Percentiles rank a stretch among this genome's conserved stretches.
phyloP scores from a whole-genome alignment of 2,888 invertebrate species.

The Elmis aenea region DNA sequence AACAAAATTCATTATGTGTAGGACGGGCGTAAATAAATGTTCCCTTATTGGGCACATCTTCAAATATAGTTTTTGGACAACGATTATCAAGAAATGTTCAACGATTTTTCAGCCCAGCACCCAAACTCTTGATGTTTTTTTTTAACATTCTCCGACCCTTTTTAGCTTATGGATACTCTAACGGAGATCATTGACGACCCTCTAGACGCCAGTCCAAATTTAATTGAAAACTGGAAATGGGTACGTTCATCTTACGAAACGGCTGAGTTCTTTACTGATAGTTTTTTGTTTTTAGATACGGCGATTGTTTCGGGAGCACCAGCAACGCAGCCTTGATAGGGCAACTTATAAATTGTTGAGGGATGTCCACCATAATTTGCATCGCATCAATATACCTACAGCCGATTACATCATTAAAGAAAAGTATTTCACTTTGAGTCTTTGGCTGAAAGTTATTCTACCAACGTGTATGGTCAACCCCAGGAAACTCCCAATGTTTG shows the following conservation, averaged over 20 bases:
- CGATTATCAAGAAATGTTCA: no score
- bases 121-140: no score
- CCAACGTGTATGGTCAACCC: slow-evolving; percentile 43
- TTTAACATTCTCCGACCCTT: no score
- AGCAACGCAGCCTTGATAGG: slow-evolving; percentile 47
- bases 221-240: slow-evolving; percentile 34
- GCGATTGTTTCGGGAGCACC: slow-evolving; percentile 44
- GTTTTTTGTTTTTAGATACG: slow-evolving; percentile 37
- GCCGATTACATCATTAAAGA: slow-evolving; percentile 44
- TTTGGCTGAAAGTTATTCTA: slow-evolving; percentile 48
- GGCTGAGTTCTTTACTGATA: no score
- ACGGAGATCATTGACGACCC: slow-evolving; percentile 36
- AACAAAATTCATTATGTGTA: no score
- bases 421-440: slow-evolving; percentile 42
- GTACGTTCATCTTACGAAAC: slow-evolving; percentile 10
- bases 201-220: slow-evolving; percentile 21
- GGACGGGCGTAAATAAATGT: no score
- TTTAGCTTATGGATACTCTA: slow-evolving; percentile 34
- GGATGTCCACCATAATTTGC: slow-evolving; percentile 47
- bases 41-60: no score
- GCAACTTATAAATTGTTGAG: slow-evolving; percentile 50
- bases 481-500: slow-evolving; percentile 35
- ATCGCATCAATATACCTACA: slow-evolving; percentile 46
- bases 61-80: no score
- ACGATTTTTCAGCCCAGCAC: no score